Base-by-base conservation (phyloP, 1,140 invertebrate genomes). In the Gonioctena quinquepunctata region DNA sequence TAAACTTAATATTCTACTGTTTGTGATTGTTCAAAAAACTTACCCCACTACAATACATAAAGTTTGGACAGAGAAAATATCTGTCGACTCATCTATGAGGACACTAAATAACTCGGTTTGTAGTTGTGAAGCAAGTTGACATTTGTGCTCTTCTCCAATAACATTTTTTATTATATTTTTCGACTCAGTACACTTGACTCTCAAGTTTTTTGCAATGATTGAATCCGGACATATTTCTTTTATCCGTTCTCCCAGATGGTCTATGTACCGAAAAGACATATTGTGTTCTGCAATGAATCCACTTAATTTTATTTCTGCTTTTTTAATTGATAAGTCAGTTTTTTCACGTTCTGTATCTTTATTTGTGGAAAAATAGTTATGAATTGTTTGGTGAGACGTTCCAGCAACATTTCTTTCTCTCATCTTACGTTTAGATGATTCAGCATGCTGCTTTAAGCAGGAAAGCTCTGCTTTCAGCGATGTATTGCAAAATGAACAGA, bases 1-100 rank as follows among this genome's bases (percentile, higher is more conserved):
- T 42, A 42, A 42, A 42, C n/a, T 6, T 42, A 42, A 7, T 42
- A 42, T 42, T 42, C 33, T 42, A 7, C n/a, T n/a, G n/a, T 42
- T 8, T 18, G 18, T 6, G 19, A 22, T 26, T 62, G 23, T 71
- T 79, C 74, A 71, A 74, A 33, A 81, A 77, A 76, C 81, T 61
- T 72, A 64, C 19, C 69, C 69, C 66, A 72, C 68, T n/a, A 27
- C 59, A 28, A 76, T 73, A 66, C 78, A 74, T 70, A 68, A 8
- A 8, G 28, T 63, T 62, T 68, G 57, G 16, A 18, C 18, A 2
- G 74, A 66, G 22, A 70, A 73, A 5, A 84, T 72, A 68, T 84
- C 82, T 1, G 81, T 85, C 2, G 80, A 84, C 68, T 85, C 83
- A 72, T 83, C 83, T 4, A 82, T 57, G 16, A 84, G 72, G 2